Evolutionary conservation across 2,113 vertebrate species (phyloP), one percentile per base, ranked within the genome.

Genomic region (Podarcis raffonei): DNA sequence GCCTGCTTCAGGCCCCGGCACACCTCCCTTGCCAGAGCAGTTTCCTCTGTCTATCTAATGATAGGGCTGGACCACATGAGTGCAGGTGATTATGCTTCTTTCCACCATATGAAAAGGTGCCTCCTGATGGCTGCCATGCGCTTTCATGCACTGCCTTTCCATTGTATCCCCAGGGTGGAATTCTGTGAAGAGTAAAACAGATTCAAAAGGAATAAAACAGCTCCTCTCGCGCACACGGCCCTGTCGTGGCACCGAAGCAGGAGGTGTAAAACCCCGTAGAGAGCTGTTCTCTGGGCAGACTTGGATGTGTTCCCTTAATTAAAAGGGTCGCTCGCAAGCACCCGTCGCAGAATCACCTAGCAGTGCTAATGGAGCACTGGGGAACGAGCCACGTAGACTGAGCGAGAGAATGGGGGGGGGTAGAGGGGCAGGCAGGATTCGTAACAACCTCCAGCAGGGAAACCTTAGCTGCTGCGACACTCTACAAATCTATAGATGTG

Each of bases 321-420:
- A 85, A 89, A 89, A 85, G 88, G 42, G 76, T 48, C 18, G 32
- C 75, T 89, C 48, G 12, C 62, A 69, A 84, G 35, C 35, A 25
- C 18, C 35, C 11, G 76, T 42, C 39, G 6, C 83, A 62, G 25
- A 59, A 39, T 48, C 77, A 42, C 83, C 75, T 39, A n/a, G 88
- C 83, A 57, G 75, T 6, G 62, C 76, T 84, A 89, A 89, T 79
- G 87, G 81, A 78, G 39, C 5, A 6, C 1, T 16, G 66, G 48
- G 27, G 83, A 25, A 16, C 1, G 12, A 62, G 37, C 48, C 48
- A 79, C 76, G 23, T 25, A 12, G 37, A 68, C 13, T 3, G 53
- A 37, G 22, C 13, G 53, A 62, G 32, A 32, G 8, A 15, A n/a
- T 6, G 2, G 4, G 15, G 2, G 22, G 9, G 57, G 9, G 4